Evolutionary conservation across 1,140 invertebrate species (phyloP), one percentile per base, ranked within the genome.

Genomic region (Drosophila baimaii): DNA sequence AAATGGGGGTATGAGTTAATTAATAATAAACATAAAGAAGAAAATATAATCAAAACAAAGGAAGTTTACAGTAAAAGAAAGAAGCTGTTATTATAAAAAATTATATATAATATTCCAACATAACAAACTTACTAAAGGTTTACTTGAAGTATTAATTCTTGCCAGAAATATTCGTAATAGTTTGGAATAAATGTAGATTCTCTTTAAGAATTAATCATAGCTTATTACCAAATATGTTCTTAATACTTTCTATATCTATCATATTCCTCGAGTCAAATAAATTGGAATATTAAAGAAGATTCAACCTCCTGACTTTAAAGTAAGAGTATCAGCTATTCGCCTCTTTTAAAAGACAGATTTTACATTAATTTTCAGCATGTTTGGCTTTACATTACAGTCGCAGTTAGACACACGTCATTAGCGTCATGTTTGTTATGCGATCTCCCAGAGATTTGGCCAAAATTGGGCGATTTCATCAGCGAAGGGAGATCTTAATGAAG

Each of bases 361-460:
- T 44, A 23, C 15, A 17, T 39, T 57, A 15, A 33, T 47, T 70
- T 57, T 13, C 21, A 13, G 68, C 25, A 70, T 70, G 43, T 49
- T 71, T 70, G 51, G 65, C 52, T 57, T 71, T 47, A 31, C 33
- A 71, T 71, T 71, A 70, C 65, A 49, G 33, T 57, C 51, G 41
- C 33, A 47, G 65, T 64, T 63, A 74, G 70, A 62, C 41, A 69
- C 76, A 66, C 79, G 74, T 88, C 83, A 86, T 88, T 88, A 86
- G 83, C 66, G 76, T 58, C 76, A 79, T 69, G 83, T 66, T 86
- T 88, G 79, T 83, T 88, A 86, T 88, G 79, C 71, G 79, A 82
- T 79, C 76, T 82, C 71, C 49, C 64, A 66, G 56, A 58, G 79
- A 83, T 88, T 88, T 79, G 76, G 41, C 63, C 52, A 70, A 77